Percentiles rank a stretch among this genome's conserved stretches.
phyloP scores from a whole-genome alignment of 2,888 invertebrate genomes.

The Drosophila melanosoma region DNA sequence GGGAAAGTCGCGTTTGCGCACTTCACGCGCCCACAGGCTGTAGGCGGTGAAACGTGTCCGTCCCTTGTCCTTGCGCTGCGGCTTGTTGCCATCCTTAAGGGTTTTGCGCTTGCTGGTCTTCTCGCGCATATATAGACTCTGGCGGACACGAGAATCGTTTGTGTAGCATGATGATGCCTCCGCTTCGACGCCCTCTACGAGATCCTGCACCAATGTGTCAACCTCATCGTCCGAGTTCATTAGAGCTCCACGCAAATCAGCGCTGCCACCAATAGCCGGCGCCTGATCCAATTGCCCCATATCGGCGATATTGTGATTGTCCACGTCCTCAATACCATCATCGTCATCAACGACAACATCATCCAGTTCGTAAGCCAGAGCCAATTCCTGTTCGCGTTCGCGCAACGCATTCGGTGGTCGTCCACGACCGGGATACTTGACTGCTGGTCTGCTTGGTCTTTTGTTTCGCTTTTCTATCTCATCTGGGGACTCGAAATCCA shows the following conservation, averaged over 20 bases:
- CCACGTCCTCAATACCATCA: constrained; percentile 32
- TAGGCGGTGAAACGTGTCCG: constrained; percentile 94
- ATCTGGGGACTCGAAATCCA: constrained; percentile 96
- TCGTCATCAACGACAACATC: constrained; percentile 31
- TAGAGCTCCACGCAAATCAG: constrained; percentile 36
- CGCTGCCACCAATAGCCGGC: constrained; percentile 15
- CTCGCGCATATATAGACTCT: constrained; percentile 90
- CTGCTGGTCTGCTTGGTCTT: constrained; percentile 49
- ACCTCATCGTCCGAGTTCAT: constrained; percentile 81
- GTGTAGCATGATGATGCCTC: constrained; percentile 50
- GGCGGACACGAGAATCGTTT: constrained; percentile 82
- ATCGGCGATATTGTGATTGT: constrained; percentile 31
- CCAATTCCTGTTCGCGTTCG: constrained; percentile 47
- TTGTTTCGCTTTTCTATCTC: constrained; percentile 87
- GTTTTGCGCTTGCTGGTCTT: constrained; percentile 91
- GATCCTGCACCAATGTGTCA: constrained; percentile 81
- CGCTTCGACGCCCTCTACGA: constrained; percentile 79
- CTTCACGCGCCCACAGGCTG: constrained; percentile 95
- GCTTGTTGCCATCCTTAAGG: constrained; percentile 89
- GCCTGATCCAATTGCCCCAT: constrained; percentile 17
- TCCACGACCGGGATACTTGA: constrained; percentile 62
- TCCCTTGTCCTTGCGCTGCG: constrained; percentile 92
- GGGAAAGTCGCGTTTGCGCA: constrained; percentile 86
- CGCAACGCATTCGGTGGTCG: constrained; percentile 62
- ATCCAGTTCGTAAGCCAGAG: constrained; percentile 42